Evolutionary conservation across 1,140 invertebrate species (phyloP), one percentile per base, ranked within the genome.

Genomic region (Scylla paramamosain): DNA sequence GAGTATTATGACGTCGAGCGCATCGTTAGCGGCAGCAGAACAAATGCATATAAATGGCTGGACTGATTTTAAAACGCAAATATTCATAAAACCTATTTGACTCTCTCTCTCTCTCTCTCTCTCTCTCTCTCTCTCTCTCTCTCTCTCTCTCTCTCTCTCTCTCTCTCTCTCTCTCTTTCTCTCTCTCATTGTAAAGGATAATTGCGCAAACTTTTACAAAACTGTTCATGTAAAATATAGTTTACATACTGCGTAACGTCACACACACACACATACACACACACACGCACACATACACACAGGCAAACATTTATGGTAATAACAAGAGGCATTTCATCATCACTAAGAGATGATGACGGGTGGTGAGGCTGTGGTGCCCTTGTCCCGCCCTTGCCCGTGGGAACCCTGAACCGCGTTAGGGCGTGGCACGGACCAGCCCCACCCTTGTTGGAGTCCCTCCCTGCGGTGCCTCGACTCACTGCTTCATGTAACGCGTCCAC

Each of bases 211-310:
- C 67, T 77, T 59, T 77, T 77, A 77, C 20, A 77, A 77, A n/a
- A 77, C n/a, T 14, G 25, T n/a, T 77, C 67, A 77, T 77, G 25
- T 77, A 77, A n/a, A n/a, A 77, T 59, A 59, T n/a, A 77, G 67
- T 77, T 0, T 77, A 77, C 67, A 77, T n/a, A 1, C 25, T 20
- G n/a, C 67, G 20, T n/a, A 12, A 77, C n/a, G 1, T 16, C n/a
- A 77, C 20, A 77, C 67, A 77, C 67, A 77, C 67, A 77, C 67
- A 77, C 67, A 77, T 20, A 77, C 67, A 77, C 67, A 77, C 67
- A 77, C 67, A 77, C 67, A 77, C 25, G n/a, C 67, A 77, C 67
- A 77, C 67, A 77, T 20, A 77, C 67, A n/a, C 52, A 4, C 52
- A 4, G 10, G 16, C 10, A 59, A 12, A 20, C 10, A 12, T 14